Evolutionary conservation across 1,140 invertebrate species (phyloP), one percentile per base, ranked within the genome.

Genomic region (Lethocerus indicus): DNA sequence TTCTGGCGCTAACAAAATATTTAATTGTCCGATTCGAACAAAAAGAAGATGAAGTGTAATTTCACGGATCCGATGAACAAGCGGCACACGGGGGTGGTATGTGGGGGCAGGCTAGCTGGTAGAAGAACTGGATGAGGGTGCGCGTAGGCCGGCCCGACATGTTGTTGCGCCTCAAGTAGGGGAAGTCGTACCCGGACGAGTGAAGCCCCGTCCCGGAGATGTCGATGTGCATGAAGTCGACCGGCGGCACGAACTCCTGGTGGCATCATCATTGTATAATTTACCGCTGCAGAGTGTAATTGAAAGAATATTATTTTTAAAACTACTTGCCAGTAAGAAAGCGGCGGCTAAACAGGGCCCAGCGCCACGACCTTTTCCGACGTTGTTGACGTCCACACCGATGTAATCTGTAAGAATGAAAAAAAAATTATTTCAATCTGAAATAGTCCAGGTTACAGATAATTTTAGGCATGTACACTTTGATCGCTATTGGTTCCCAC

Each of bases 221-320:
- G 61, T 93, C 90, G 47, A 93, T 65, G 64, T 94, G 90, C 59
- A 90, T 62, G 87, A 87, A 93, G n/a, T 79, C 72, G 3, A 71
- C 71, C 48, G 71, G 69, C 4, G 74, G 77, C 1, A 84, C 78
- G 62, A 93, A 94, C 64, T 92, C 86, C 58, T 78, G 69, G n/a
- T n/a, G n/a, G n/a, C n/a, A n/a, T n/a, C n/a, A n/a, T n/a, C n/a
- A n/a, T n/a, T n/a, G n/a, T n/a, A n/a, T n/a, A n/a, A n/a, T n/a
- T n/a, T n/a, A n/a, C n/a, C n/a, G n/a, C n/a, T n/a, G n/a, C n/a
- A n/a, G n/a, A n/a, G n/a, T n/a, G n/a, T n/a, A n/a, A n/a, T n/a
- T n/a, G n/a, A 32, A 32, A 32, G 29, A 9, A 32, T 9, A n/a
- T 32, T 32, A 32, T n/a, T 32, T 32, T 32, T 32, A 9, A 20